Percentiles rank a stretch among this genome's conserved stretches.
These are phyloP conservation scores for Odontocolon sp. DNA, from an alignment of 2,888 invertebrate species.

Conservation along the genomic window DNA sequence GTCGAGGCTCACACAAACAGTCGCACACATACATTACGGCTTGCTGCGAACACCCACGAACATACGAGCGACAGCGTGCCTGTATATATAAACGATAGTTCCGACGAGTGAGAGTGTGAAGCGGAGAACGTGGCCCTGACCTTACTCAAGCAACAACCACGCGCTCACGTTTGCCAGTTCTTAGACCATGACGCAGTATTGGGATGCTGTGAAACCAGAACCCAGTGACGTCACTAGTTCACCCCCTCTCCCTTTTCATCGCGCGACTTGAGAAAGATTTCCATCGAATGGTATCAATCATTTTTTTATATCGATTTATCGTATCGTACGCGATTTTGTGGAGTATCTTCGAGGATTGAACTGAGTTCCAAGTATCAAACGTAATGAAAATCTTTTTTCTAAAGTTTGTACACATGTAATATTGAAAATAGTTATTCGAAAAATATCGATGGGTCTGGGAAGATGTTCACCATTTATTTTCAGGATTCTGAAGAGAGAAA, in stretches of 20 bases:
- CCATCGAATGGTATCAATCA: too few relatives aligned
- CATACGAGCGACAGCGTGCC: conserved; percentile 25
- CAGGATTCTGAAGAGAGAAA: too few relatives aligned
- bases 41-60: conserved; percentile 49
- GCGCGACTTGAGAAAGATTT: too few relatives aligned
- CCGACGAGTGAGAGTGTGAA: conserved; percentile 55
- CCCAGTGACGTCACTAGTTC: conserved; percentile 68
- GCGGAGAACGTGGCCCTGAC: conserved; percentile 74
- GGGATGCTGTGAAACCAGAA: conserved; percentile 58
- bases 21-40: neutral
- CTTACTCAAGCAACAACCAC: conserved; percentile 70
- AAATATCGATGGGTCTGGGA: too few relatives aligned
- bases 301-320: too few relatives aligned
- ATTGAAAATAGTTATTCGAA: too few relatives aligned
- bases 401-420: too few relatives aligned
- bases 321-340: too few relatives aligned
- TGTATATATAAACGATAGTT: conserved; percentile 53
- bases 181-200: conserved; percentile 62
- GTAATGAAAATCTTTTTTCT: too few relatives aligned
- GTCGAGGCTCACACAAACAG: conserved; percentile 34
- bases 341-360: too few relatives aligned
- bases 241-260: conserved; percentile 27
- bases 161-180: conserved; percentile 32
- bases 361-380: too few relatives aligned
- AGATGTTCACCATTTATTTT: too few relatives aligned